Evolutionary conservation across 2,888 invertebrate species (phyloP).

Genomic region (Hyposoter dolosus): DNA sequence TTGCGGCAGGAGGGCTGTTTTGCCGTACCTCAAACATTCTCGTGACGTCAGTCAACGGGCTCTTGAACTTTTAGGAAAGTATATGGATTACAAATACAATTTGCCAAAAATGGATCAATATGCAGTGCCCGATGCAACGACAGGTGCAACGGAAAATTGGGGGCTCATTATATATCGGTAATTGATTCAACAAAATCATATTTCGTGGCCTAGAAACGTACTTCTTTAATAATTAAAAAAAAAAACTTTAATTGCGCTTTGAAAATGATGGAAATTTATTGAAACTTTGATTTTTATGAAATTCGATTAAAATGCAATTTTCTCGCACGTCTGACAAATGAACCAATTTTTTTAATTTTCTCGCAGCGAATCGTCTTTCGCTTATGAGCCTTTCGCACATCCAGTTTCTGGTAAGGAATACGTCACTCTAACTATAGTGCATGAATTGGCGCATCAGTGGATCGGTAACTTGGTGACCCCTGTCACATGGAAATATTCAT

Average conservation of each 20-base stretch:
- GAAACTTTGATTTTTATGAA: background rate
- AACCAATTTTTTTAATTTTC: background rate
- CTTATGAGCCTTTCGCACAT: slow-evolving; percentile 59
- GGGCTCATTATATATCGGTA: slow-evolving; percentile 92
- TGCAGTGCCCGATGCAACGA: slow-evolving; percentile 92
- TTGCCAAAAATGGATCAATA: slow-evolving; percentile 92
- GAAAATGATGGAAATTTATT: background rate
- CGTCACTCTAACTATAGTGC: slow-evolving; percentile 79
- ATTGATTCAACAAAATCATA: slow-evolving; percentile 34
- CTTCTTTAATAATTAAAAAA: background rate
- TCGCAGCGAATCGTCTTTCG: slow-evolving; percentile 61
- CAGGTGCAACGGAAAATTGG: slow-evolving; percentile 97
- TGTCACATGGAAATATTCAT: slow-evolving; percentile 78
- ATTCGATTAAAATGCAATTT: background rate
- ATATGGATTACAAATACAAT: slow-evolving; percentile 92
- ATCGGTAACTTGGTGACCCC: slow-evolving; percentile 81
- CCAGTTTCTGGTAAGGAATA: slow-evolving; percentile 65
- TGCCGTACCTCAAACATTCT: slow-evolving; percentile 91
- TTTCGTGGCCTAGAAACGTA: background rate
- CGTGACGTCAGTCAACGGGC: slow-evolving; percentile 91
- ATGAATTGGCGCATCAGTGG: slow-evolving; percentile 86
- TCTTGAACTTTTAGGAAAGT: slow-evolving; percentile 90
- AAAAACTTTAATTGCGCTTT: background rate
- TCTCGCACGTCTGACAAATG: background rate
- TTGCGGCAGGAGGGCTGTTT: slow-evolving; percentile 90